Conservation (phyloP, 2,888 invertebrate genomes). For the Atherix ibis region DNA sequence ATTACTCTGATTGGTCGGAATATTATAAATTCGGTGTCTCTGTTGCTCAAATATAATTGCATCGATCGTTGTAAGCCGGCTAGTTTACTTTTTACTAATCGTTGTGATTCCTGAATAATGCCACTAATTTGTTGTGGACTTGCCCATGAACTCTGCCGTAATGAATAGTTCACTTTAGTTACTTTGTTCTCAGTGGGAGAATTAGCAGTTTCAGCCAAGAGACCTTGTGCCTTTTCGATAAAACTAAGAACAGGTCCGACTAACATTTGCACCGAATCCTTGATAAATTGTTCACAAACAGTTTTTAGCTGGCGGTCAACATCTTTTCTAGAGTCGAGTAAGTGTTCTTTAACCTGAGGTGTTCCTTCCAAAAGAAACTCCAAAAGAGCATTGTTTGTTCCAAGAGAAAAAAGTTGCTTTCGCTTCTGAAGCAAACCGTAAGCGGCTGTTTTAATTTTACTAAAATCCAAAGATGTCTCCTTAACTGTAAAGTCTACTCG, state of each 20-base stretch:
- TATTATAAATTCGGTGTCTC: conserved; percentile 92
- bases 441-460: conserved; percentile 78
- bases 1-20: conserved; percentile 81
- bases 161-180: conserved; percentile 19
- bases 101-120: conserved; percentile 60
- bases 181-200: too few relatives aligned
- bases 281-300: conserved; percentile 79
- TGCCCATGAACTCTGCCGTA: conserved; percentile 45
- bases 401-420: conserved; percentile 71
- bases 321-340: conserved; percentile 88
- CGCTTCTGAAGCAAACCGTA: conserved; percentile 59
- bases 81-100: conserved; percentile 61
- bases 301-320: conserved; percentile 84
- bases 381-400: conserved; percentile 76
- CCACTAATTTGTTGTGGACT: conserved; percentile 55
- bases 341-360: conserved; percentile 80
- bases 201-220: conserved; percentile 14
- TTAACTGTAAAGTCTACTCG: conserved; percentile 87
- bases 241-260: conserved; percentile 59
- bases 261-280: conserved; percentile 56
- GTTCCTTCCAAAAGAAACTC: conserved; percentile 89
- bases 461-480: conserved; percentile 87
- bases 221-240: conserved; percentile 48
- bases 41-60: conserved; percentile 89
- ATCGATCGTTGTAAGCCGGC: conserved; percentile 73